Conservation (phyloP, 2,888 invertebrate species). For the Drosophila nr. fundita region DNA sequence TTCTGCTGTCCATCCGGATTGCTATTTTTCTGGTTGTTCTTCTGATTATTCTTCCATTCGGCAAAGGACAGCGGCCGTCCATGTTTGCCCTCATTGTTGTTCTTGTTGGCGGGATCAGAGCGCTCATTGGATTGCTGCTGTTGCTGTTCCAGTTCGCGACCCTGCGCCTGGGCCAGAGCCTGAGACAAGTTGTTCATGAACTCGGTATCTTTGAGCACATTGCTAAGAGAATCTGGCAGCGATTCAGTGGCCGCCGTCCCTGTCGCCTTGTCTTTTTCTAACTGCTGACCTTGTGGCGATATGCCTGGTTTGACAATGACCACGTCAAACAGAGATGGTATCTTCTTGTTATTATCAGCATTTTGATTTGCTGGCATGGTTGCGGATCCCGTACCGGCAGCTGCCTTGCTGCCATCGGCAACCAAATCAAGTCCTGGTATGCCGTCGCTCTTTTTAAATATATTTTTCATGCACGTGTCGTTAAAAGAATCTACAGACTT, state of each 20-base stretch:
- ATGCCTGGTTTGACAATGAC: slow-evolving; percentile 69
- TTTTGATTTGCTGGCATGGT: neutral
- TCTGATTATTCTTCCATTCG: slow-evolving; percentile 73
- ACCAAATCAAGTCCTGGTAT: slow-evolving; percentile 92
- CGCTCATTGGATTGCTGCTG: slow-evolving; percentile 26
- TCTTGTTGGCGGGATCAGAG: slow-evolving; percentile 32
- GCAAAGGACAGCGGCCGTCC: slow-evolving; percentile 65
- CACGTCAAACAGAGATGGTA: slow-evolving; percentile 81
- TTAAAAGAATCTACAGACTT: neutral
- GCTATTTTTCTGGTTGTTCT: slow-evolving; percentile 38
- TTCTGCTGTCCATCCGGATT: neutral
- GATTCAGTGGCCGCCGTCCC: slow-evolving; percentile 11
- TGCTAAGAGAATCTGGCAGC: slow-evolving; percentile 65
- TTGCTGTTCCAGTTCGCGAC: slow-evolving; percentile 49
- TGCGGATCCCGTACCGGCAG: slow-evolving; percentile 62
- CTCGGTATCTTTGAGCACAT: slow-evolving; percentile 80
- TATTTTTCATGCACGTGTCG: slow-evolving; percentile 64
- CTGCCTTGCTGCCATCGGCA: slow-evolving; percentile 83
- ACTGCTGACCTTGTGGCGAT: slow-evolving; percentile 2
- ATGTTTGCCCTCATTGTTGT: slow-evolving; percentile 26
- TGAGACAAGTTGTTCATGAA: slow-evolving; percentile 81
- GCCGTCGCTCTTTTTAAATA: slow-evolving; percentile 84
- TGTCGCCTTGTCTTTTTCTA: slow-evolving; percentile 1
- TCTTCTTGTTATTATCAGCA: slow-evolving; percentile 55
- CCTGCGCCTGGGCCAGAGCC: slow-evolving; percentile 80